Percentiles rank a stretch among this genome's conserved stretches.
Evolutionary conservation across 2,797 vertebrate genomes (phyloP).

Genomic region (Luscinia luscinia): DNA sequence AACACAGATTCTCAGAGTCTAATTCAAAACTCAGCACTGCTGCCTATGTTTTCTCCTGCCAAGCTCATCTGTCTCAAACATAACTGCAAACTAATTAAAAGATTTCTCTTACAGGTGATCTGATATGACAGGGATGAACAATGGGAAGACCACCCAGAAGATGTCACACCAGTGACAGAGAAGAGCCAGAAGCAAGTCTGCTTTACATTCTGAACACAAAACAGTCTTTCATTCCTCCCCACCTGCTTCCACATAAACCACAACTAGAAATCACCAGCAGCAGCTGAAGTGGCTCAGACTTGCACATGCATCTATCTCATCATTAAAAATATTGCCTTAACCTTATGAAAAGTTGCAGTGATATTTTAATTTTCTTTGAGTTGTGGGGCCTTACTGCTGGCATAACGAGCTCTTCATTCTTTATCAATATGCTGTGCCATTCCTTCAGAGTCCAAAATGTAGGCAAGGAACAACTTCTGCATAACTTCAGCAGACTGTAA

Average conservation of each 20-base stretch:
- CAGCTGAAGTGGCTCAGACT: neutral
- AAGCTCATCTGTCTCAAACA: neutral
- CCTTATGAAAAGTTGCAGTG: neutral
- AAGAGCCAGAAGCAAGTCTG: slow-evolving; percentile 41
- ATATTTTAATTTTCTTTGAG: neutral
- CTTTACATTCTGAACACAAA: slow-evolving; percentile 7
- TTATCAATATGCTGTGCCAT: neutral
- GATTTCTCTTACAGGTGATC: slow-evolving; percentile 24
- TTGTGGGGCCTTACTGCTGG: neutral
- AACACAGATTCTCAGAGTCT: neutral
- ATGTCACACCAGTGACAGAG: slow-evolving; percentile 2
- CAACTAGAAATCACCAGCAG: neutral
- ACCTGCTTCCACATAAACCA: slow-evolving; percentile 22
- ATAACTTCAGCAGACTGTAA: neutral
- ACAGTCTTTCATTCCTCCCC: neutral
- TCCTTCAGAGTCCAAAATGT: neutral
- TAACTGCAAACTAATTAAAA: neutral
- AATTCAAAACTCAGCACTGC: neutral
- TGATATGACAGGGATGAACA: neutral
- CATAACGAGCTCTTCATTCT: neutral
- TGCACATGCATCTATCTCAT: neutral
- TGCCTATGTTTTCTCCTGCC: neutral
- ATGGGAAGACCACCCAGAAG: neutral
- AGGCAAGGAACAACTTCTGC: neutral
- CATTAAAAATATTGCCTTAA: neutral